These are phyloP conservation scores for Emys orbicularis DNA, from an alignment of 2,797 vertebrate genomes.

Conservation along the genomic window DNA sequence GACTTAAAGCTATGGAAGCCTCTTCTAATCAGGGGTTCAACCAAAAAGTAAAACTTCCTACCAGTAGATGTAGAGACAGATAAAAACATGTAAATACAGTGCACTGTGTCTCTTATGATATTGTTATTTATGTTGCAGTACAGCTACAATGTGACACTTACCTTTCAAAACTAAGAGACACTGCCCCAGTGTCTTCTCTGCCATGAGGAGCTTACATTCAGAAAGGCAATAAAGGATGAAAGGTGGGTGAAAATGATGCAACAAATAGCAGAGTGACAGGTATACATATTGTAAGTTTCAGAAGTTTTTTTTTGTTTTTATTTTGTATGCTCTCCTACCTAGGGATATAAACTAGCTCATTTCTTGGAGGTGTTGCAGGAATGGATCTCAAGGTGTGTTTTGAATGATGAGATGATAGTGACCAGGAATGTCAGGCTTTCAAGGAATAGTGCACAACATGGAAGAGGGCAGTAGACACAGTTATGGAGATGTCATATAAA, in stretches of 20 bases:
- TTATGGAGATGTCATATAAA: no score
- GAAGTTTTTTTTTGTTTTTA: no score
- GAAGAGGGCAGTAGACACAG: no score
- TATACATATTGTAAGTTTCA: no score
- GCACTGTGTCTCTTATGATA: neutral
- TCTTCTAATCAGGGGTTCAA: neutral
- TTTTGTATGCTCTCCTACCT: neutral
- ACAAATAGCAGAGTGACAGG: no score
- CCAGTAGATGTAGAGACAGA: neutral
- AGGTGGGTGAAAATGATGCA: neutral
- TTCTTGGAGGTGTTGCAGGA: neutral
- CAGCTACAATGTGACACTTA: no score
- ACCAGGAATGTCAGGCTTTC: no score
- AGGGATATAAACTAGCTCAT: neutral
- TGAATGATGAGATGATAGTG: no score
- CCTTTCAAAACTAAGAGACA: no score
- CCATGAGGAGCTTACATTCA: neutral
- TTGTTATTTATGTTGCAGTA: neutral
- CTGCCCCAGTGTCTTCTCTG: no score
- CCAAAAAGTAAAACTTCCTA: neutral
- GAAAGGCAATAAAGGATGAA: neutral
- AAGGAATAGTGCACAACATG: no score
- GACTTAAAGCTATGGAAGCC: neutral
- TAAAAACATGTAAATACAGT: neutral
- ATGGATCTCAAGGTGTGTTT: no score